These are phyloP conservation scores for Drosophila aff. DNA, from an alignment of 1,140 invertebrate species.

Conservation along the genomic window DNA sequence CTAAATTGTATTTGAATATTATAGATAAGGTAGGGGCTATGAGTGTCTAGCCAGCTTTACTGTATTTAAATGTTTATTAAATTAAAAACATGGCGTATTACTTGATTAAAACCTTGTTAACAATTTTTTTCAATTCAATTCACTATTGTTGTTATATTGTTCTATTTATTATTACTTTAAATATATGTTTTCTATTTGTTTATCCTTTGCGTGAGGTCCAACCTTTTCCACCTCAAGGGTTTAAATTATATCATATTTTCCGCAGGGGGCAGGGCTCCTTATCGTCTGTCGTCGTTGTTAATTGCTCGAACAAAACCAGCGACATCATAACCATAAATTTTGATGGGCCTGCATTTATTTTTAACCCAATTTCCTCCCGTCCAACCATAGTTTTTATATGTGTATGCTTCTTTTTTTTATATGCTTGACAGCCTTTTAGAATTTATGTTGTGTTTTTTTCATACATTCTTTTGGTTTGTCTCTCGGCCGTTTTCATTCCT, in stretches of 20 bases:
- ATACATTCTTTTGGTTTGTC: constrained; percentile 80
- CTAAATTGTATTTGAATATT: neutral
- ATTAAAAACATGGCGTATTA: no score
- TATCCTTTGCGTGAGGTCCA: constrained; percentile 14
- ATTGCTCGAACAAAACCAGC: constrained; percentile 47
- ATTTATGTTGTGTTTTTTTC: constrained; percentile 84
- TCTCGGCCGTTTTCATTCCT: constrained; percentile 60
- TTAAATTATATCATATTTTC: neutral
- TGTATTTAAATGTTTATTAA: neutral
- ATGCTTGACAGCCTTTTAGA: constrained; percentile 78
- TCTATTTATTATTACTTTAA: no score
- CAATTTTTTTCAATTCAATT: no score
- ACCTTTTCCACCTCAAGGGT: constrained; percentile 13
- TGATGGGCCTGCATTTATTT: constrained; percentile 75
- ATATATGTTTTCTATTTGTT: neutral
- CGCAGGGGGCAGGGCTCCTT: constrained; percentile 2
- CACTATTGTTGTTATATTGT: no score
- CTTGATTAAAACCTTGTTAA: no score
- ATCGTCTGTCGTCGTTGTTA: constrained; percentile 30
- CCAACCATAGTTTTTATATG: constrained; percentile 74
- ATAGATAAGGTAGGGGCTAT: no score
- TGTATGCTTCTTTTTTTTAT: constrained; percentile 52
- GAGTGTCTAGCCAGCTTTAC: neutral
- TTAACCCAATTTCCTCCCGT: constrained; percentile 74
- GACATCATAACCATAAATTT: constrained; percentile 75